Base-by-base conservation (phyloP, 1,140 invertebrate species). In the Pomacea maculata region DNA sequence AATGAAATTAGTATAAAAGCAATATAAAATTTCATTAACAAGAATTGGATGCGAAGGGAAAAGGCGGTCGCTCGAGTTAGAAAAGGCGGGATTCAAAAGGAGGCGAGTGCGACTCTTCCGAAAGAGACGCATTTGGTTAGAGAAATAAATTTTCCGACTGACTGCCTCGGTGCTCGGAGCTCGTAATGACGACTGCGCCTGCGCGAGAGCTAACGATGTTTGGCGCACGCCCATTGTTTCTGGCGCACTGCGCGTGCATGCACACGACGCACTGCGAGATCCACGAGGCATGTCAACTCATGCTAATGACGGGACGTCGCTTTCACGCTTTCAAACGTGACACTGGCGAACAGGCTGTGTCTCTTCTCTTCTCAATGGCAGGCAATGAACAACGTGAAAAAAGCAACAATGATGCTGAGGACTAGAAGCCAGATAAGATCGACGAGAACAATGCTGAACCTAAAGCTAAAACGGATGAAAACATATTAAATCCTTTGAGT, bases 1-100 rank as follows among this genome's bases (percentile, higher is more conserved):
- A 83, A 83, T 81, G 81, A 84, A 84, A 84, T 84, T 84, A 84
- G 83, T 84, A 82, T 83, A 81, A 83, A 83, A 80, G 80, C 75
- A 73, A 73, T 79, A 83, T 84, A 76, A 81, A 83, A 84, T 84
- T 84, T 84, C 81, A 84, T 84, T 84, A 84, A 84, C 81, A 79
- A 83, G 73, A 61, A 83, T 84, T 77, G 80, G 75, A 84, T 83
- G 70, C 67, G 80, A 55, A 70, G 68, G 71, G 29, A 57, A 57
- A 67, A 25, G 45, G 65, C 65, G 67, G 21, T 70, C 76, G 65
- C 67, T 57, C 29, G 64, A 34, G 70, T 52, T 25, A 70, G 45
- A 71, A 70, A 6, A 70, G 67, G 21, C 67, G 21, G 67, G 67
- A n/a, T n/a, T 25, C n/a, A 77, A 61, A 57, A 17, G 15, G 5